Evolutionary conservation across 2,797 vertebrate species (phyloP).

Genomic region (Phataginus tricuspis): DNA sequence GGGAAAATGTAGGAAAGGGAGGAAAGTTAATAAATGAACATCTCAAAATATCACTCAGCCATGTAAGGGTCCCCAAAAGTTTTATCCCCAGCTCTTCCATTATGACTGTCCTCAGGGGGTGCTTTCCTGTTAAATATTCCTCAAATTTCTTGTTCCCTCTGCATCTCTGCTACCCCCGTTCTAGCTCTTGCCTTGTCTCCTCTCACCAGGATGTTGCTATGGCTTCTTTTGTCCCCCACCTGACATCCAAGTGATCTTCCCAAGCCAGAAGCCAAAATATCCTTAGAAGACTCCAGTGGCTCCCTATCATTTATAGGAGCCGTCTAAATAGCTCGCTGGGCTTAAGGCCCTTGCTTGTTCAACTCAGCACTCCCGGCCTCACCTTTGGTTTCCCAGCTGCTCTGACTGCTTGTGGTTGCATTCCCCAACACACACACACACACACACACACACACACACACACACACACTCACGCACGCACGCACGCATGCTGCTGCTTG

Average conservation of each 20-base stretch:
- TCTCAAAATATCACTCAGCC: not conserved
- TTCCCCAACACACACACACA: not conserved
- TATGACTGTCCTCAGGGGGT: not conserved
- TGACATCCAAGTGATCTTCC: not conserved
- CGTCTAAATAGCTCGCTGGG: not conserved
- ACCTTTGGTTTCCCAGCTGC: not conserved
- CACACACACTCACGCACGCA: not conserved
- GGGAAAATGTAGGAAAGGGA: not conserved
- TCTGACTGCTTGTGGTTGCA: not conserved
- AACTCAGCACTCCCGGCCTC: not conserved
- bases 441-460: fast-evolving
- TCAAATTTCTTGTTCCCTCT: not conserved
- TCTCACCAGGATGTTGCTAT: not conserved
- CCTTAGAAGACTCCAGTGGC: not conserved
- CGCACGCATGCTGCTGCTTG: not conserved
- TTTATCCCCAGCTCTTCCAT: not conserved
- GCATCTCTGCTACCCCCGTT: not conserved
- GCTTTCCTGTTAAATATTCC: not conserved
- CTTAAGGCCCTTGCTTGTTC: not conserved
- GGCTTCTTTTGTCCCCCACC: not conserved
- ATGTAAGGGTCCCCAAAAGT: not conserved
- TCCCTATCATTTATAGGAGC: not conserved
- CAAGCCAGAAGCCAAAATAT: not conserved
- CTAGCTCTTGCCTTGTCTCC: not conserved
- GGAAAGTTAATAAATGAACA: not conserved